Evolutionary conservation across 2,888 invertebrate species (phyloP), one percentile per base, ranked within the genome.

Genomic region (Phyto melanocephala): DNA sequence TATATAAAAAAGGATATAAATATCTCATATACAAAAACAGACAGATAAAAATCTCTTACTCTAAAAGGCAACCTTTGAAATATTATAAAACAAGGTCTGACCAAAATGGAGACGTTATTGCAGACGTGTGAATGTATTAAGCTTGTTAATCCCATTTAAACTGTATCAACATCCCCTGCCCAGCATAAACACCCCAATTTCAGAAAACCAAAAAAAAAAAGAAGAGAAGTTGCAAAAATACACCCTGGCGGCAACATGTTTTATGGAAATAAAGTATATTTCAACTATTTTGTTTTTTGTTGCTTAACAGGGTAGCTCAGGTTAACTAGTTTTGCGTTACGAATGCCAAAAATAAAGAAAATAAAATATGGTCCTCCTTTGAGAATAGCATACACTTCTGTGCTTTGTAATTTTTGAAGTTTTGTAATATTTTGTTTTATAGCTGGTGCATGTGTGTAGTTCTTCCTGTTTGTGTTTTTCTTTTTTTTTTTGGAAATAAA

Each of bases 71-170:
- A 20, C 24, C 13, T 50, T 50, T 22, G 4, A 62, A 10, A 35
- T 17, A n/a, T 45, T 17, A 24, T 42, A 52, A 52, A 47, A 28
- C n/a, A 58, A 56, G 20, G 10, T 58, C 54, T 52, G 56, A 63
- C 22, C 45, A 74, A 67, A 79, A 65, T 52, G 22, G 42, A 67
- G 71, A 71, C 71, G 71, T 71, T 67, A 71, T 68, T 81, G 65
- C 52, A 28, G 28, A 28, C 28, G 28, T 28, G 28, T 28, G 6
- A 28, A 52, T 74, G 42, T 35, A 35, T 62, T 40, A 33, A 20
- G 4, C 17, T 24, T 17, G 54, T 54, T 77, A 72, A 81, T 72
- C 72, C 68, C 56, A 42, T 35, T 68, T 62, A 72, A 81, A 77
- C 35, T 45, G 67, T 72, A 40, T 50, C 40, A 40, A 40, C 24